phyloP scores from a whole-genome alignment of 2,888 invertebrate genomes.

The Caenorhabditis sp. region DNA sequence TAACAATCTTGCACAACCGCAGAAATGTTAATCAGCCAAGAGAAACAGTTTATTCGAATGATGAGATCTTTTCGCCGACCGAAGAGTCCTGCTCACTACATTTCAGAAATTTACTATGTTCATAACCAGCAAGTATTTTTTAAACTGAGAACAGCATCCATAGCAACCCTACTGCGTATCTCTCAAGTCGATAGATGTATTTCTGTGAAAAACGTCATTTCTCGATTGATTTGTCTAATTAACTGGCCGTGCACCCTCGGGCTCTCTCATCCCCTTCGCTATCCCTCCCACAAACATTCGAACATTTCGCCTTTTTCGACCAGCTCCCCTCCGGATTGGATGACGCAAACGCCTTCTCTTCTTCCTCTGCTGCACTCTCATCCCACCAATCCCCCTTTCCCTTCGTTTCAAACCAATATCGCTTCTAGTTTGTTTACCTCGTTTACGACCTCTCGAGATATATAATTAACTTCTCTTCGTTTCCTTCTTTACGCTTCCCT shows the following conservation, averaged over 20 bases:
- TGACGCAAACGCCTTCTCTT: slow-evolving; percentile 19
- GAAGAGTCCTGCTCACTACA: no score
- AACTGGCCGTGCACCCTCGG: slow-evolving; percentile 8
- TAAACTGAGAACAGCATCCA: no score
- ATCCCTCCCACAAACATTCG: slow-evolving; percentile 24
- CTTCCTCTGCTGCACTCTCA: background rate
- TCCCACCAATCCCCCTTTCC: slow-evolving; percentile 12
- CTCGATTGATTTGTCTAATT: slow-evolving; percentile 49
- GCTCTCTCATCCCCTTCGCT: background rate
- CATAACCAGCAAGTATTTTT: no score
- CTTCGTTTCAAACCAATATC: slow-evolving; percentile 14
- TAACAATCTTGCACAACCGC: background rate
- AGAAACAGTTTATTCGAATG: no score
- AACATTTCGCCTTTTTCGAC: slow-evolving; percentile 24
- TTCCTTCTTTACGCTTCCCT: background rate
- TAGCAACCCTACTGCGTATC: no score
- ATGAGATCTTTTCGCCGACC: no score
- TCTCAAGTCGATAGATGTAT: no score
- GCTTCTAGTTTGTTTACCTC: slow-evolving; percentile 13
- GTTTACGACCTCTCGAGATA: background rate
- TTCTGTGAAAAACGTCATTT: background rate
- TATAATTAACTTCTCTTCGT: slow-evolving; percentile 7
- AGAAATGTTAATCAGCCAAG: background rate
- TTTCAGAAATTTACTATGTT: no score
- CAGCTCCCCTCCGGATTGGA: slow-evolving; percentile 25